Evolutionary conservation across 2,888 invertebrate species (phyloP), one percentile per base, ranked within the genome.

Genomic region (Poecilus cupreus): DNA sequence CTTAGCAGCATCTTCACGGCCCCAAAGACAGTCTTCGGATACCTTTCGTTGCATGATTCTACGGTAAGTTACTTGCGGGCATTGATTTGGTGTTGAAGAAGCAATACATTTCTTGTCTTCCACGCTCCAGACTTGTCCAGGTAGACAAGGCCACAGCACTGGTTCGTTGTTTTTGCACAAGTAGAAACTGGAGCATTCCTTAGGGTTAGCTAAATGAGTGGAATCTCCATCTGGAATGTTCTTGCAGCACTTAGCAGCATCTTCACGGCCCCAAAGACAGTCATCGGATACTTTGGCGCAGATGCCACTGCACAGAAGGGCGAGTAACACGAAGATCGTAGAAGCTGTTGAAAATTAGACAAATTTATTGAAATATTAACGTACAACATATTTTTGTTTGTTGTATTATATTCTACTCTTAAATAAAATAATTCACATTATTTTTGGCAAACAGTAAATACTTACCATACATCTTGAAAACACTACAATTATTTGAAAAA

Each of bases 161-260:
- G 70, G 70, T 11, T 18, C 11, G 10, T 32, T 70, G 11, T 43
- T 70, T 11, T 16, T 70, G 11, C 70, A 70, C 11, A 70, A n/a
- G 24, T 75, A 75, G 51, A 75, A 75, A 10, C 18, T 32, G 2
- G 51, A 16, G 16, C 75, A 75, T 3, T 51, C 54, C 1, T 75
- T 51, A 1, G 75, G 75, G 26, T 75, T 51, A 6, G 75, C 75
- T 13, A 75, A 26, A 13, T 32, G 75, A 16, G 51, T 75, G 13
- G 75, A 26, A 18, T 75, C 75, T 26, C 75, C 75, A 13, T 75
- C 18, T 6, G 75, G 75, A 11, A 75, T 24, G 0, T 1, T 6
- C 18, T 51, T 75, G 54, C 75, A 75, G 32, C 75, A 75, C 13
- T 22, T 51, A 11, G 26, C 11, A 24, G 75, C 75, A 8, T 2